phyloP scores from a whole-genome alignment of 2,888 invertebrate genomes.

The Pecten maximus region DNA sequence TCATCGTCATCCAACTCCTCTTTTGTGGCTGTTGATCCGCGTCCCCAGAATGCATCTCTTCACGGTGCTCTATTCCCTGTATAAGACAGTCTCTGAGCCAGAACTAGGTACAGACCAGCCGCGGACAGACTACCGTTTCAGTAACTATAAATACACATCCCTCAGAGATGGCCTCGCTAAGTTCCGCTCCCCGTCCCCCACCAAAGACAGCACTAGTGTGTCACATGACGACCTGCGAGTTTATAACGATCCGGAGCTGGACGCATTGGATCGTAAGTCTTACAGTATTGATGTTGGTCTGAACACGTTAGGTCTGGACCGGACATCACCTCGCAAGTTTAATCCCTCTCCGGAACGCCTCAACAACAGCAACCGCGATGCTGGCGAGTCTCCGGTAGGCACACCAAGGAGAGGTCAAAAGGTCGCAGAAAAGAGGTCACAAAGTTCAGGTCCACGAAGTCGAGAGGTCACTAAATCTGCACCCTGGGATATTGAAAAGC shows the following conservation, averaged over 20 bases:
- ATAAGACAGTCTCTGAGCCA: conserved; percentile 63
- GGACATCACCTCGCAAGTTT: conserved; percentile 56
- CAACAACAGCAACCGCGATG: conserved; percentile 59
- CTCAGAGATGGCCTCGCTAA: conserved; percentile 58
- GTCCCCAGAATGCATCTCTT: conserved; percentile 43
- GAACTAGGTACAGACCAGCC: conserved; percentile 60
- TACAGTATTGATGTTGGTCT: conserved; percentile 56
- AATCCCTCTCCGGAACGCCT: conserved; percentile 63
- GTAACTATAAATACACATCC: conserved; percentile 62
- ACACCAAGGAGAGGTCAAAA: conserved; percentile 58
- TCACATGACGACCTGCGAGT: conserved; percentile 59
- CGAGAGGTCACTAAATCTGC: conserved; percentile 1
- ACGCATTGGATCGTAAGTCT: conserved; percentile 43
- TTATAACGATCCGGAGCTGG: conserved; percentile 35
- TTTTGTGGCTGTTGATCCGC: conserved; percentile 53
- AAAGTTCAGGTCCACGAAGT: conserved; percentile 4
- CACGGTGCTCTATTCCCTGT: conserved; percentile 58
- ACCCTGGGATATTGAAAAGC: conserved; percentile 24
- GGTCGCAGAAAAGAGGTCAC: conserved; percentile 11
- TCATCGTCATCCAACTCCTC: conserved; percentile 6
- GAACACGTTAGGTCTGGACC: conserved; percentile 54
- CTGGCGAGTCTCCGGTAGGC: conserved; percentile 65
- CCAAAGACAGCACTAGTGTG: conserved; percentile 51
- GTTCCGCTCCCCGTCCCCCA: conserved; percentile 41
- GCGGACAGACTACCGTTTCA: conserved; percentile 42